Evolutionary conservation across 2,113 vertebrate species (phyloP).

Genomic region (Cinclus mexicanus): DNA sequence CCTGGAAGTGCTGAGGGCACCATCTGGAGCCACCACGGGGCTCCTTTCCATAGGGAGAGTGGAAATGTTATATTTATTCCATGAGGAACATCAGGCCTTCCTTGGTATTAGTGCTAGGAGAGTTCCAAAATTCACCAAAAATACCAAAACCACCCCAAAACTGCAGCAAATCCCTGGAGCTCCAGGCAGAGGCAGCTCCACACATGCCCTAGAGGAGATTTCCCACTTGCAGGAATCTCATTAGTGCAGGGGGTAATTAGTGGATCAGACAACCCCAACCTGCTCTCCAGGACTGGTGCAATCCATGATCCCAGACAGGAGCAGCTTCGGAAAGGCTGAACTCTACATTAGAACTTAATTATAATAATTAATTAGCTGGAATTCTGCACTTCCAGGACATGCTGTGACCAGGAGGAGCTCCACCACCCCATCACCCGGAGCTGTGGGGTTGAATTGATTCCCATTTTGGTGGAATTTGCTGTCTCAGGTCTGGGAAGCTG

Average conservation of each 20-base stretch:
- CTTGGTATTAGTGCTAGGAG: rapidly evolving
- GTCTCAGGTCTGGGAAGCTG: not conserved
- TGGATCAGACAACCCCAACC: not conserved
- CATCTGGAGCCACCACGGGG: not conserved
- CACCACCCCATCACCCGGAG: not conserved
- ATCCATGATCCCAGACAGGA: not conserved
- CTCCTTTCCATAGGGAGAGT: rapidly evolving
- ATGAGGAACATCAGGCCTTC: not conserved
- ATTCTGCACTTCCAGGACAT: not conserved
- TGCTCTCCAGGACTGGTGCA: not conserved
- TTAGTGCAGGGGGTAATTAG: not conserved
- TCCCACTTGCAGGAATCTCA: not conserved
- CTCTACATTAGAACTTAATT: rapidly evolving
- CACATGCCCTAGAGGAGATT: slow-evolving; percentile 6
- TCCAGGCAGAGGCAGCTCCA: not conserved
- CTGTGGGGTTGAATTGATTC: not conserved
- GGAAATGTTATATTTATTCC: rapidly evolving
- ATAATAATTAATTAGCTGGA: not conserved
- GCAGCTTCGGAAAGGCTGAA: not conserved
- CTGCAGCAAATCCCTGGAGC: not conserved
- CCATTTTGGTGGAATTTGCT: not conserved
- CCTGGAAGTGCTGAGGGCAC: not conserved
- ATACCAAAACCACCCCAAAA: not conserved
- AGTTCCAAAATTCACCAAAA: not conserved
- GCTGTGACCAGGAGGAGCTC: not conserved